Conservation (phyloP, 2,888 invertebrate genomes). For the Neoaliturus tenellus region DNA sequence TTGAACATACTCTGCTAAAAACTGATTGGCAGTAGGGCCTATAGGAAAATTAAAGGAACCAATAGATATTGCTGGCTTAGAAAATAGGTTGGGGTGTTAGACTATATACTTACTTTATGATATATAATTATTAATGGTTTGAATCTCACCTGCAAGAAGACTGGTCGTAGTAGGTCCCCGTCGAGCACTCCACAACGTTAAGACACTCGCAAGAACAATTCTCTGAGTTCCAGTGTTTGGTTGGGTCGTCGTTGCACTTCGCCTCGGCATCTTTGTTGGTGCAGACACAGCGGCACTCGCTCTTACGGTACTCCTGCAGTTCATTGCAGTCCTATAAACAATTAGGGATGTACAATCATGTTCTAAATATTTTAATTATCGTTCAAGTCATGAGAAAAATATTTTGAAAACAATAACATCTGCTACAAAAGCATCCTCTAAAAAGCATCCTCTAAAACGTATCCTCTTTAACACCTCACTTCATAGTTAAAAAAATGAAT, state of each 20-base stretch:
- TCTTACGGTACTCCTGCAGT: conserved; percentile 76
- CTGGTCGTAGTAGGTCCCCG: conserved; percentile 78
- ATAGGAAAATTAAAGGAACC: no score
- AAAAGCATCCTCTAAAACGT: neutral
- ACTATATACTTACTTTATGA: no score
- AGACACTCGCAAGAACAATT: conserved; percentile 79
- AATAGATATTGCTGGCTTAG: no score
- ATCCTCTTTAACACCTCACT: neutral
- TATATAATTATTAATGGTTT: no score
- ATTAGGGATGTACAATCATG: no score
- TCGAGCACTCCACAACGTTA: conserved; percentile 76
- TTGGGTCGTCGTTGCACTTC: conserved; percentile 75
- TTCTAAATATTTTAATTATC: no score
- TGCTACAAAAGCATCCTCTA: no score
- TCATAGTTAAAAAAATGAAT: neutral
- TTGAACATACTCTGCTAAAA: no score
- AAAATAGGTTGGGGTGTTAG: no score
- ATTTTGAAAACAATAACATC: no score
- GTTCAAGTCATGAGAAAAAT: no score
- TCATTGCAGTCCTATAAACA: conserved; percentile 76
- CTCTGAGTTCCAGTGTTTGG: conserved; percentile 79
- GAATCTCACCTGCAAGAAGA: conserved; percentile 74
- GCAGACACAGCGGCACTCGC: conserved; percentile 79
- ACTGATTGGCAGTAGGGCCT: no score
- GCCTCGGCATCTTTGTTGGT: conserved; percentile 77